Percentiles rank a stretch among this genome's conserved stretches.
Conservation (phyloP, 2,797 vertebrate genomes). For the Eulemur albifrons region DNA sequence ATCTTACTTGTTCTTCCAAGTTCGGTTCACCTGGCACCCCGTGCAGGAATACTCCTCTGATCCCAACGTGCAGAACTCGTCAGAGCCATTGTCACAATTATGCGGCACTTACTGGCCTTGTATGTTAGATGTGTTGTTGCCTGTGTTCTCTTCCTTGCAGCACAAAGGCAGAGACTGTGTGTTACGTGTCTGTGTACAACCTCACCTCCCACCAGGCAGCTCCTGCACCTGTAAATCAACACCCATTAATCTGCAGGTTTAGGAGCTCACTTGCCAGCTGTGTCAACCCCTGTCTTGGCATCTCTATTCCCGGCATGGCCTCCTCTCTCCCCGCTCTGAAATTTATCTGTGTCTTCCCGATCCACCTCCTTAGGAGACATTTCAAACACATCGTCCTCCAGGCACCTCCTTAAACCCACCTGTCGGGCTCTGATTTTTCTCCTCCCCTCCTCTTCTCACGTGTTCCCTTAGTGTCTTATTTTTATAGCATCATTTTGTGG, state of each 20-base stretch:
- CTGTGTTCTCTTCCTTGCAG: background rate
- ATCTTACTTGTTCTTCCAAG: background rate
- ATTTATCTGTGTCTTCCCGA: background rate
- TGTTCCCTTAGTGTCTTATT: background rate
- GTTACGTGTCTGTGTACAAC: background rate
- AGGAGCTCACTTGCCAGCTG: background rate
- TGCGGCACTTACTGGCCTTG: background rate
- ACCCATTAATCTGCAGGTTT: background rate
- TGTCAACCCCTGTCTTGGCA: background rate
- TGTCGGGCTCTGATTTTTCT: background rate
- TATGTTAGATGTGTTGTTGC: background rate
- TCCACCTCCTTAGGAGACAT: background rate
- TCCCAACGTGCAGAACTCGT: background rate
- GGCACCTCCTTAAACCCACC: background rate
- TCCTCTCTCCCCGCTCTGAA: background rate
- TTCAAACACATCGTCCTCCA: background rate
- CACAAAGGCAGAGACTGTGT: background rate
- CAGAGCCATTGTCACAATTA: background rate
- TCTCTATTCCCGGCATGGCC: background rate
- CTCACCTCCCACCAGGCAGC: background rate
- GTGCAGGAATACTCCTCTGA: background rate
- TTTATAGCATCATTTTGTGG: background rate
- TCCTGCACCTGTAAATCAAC: background rate
- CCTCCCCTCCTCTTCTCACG: background rate
- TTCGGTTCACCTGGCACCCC: background rate